Evolutionary conservation across 2,113 vertebrate species (phyloP).

Genomic region (Strix aluco): DNA sequence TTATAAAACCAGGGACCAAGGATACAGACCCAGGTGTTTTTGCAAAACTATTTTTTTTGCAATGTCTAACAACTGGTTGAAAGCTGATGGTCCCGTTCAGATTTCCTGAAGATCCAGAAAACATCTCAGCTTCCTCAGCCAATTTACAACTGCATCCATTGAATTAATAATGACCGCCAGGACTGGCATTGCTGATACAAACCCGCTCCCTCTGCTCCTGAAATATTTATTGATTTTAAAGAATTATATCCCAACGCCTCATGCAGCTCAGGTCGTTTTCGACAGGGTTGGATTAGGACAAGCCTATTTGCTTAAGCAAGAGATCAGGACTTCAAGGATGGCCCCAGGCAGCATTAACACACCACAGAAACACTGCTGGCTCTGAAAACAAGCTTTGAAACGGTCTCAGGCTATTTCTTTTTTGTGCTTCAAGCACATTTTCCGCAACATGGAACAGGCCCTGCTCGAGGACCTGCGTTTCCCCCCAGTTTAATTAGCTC

Average conservation of each 20-base stretch:
- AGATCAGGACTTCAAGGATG: neutral
- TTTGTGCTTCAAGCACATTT: neutral
- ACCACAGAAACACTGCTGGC: neutral
- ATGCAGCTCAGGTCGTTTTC: neutral
- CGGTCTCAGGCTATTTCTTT: neutral
- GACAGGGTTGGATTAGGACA: neutral
- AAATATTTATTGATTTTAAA: constrained; percentile 65
- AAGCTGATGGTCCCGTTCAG: neutral
- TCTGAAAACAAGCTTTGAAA: neutral
- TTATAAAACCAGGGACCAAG: neutral
- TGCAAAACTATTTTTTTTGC: fast-evolving
- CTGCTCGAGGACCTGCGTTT: neutral
- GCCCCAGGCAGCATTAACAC: neutral
- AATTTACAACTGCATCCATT: constrained; percentile 20
- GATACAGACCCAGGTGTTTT: neutral
- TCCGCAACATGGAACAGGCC: neutral
- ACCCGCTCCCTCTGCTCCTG: neutral
- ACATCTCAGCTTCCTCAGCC: constrained; percentile 22
- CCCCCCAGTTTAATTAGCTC: constrained; percentile 21
- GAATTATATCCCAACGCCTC: neutral
- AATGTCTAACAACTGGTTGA: neutral
- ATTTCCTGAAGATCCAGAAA: neutral
- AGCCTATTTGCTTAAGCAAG: neutral
- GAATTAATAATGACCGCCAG: constrained; percentile 60
- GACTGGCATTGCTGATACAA: neutral